Conservation (phyloP, 2,113 vertebrate genomes). For the Trochalopteron elliotii region DNA sequence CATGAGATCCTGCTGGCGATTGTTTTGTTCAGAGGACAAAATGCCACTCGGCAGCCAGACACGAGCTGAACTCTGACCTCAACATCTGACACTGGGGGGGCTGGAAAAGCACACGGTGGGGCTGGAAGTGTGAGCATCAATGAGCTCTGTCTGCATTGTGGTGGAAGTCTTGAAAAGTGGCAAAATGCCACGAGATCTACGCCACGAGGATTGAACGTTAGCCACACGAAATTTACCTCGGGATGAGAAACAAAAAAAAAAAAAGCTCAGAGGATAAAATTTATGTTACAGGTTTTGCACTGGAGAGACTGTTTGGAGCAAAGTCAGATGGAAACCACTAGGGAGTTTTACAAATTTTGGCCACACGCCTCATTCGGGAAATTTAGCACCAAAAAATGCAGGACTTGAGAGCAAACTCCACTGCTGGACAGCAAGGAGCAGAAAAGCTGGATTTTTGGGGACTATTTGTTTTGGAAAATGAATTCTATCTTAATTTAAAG, state of each 20-base stretch:
- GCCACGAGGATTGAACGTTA: background rate
- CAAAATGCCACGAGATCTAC: background rate
- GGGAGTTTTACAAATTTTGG: background rate
- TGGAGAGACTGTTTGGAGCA: background rate
- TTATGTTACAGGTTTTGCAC: background rate
- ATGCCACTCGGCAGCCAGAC: conserved; percentile 26
- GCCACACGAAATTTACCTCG: background rate
- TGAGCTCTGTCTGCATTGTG: background rate
- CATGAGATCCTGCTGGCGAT: conserved; percentile 14
- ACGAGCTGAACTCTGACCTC: conserved; percentile 25
- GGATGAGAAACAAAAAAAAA: background rate
- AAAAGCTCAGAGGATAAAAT: background rate
- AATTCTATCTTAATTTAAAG: too few relatives aligned
- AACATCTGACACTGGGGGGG: background rate
- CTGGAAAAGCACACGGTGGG: background rate
- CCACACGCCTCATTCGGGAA: background rate
- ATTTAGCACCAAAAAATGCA: background rate
- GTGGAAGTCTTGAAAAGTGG: background rate
- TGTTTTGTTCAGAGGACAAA: conserved; percentile 37
- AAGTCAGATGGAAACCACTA: background rate
- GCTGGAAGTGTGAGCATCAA: background rate
- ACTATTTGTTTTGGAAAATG: background rate
- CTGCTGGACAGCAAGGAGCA: background rate
- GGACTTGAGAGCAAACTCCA: background rate
- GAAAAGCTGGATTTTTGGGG: background rate